Conservation (phyloP, 2,797 vertebrate species). For the Bovichtus diacanthus region DNA sequence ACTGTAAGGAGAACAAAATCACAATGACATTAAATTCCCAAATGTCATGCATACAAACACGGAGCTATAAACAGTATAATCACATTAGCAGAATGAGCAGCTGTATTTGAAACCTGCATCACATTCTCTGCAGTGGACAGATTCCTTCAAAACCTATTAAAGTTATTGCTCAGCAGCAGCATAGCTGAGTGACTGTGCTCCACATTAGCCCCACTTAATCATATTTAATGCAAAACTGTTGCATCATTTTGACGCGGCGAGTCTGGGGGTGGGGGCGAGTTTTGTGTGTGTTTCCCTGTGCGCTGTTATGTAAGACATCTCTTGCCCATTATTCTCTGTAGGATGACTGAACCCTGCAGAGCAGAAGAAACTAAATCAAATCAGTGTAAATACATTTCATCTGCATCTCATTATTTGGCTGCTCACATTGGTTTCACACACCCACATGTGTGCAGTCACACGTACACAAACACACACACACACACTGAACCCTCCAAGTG, state of each 20-base stretch:
- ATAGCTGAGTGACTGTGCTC: conserved; percentile 39
- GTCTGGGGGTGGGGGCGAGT: conserved; percentile 13
- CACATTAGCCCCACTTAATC: conserved; percentile 67
- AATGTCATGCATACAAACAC: background rate
- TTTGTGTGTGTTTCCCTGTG: conserved; percentile 22
- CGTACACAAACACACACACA: conserved; percentile 1
- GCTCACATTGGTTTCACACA: conserved; percentile 21
- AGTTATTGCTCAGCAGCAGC: conserved; percentile 34
- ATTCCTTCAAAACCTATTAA: conserved; percentile 57
- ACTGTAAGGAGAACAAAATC: background rate
- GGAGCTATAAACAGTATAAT: background rate
- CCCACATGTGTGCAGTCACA: conserved; percentile 6
- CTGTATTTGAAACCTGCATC: conserved; percentile 41
- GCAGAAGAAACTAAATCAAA: conserved; percentile 68
- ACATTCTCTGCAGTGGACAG: conserved; percentile 17
- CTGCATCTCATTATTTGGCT: conserved; percentile 40
- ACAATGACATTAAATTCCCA: background rate
- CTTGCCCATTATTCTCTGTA: conserved; percentile 73
- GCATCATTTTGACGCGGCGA: conserved; percentile 58
- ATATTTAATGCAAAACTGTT: conserved; percentile 66
- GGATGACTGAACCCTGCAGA: conserved; percentile 71
- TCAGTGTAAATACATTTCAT: conserved; percentile 66
- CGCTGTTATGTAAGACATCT: conserved; percentile 73
- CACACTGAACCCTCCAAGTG: conserved; percentile 9
- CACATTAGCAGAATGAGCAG: conserved; percentile 18